A percentile compares a stretch with the other conserved stretches of the same genome.
Conservation (phyloP, 2,888 invertebrate genomes). For the Isoperla grammatica region DNA sequence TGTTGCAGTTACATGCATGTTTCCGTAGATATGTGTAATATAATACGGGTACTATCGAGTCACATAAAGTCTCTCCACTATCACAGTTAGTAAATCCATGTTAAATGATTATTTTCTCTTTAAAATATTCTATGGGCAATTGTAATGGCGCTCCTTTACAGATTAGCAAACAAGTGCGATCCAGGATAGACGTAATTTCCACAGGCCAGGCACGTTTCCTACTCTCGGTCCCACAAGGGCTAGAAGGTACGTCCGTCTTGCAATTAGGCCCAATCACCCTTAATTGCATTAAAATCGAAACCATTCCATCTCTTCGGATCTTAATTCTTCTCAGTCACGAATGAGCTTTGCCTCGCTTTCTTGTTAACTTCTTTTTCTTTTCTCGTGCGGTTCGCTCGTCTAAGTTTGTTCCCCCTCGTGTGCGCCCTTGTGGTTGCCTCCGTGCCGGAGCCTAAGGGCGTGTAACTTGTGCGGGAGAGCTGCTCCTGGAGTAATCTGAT, state of each 20-base stretch:
- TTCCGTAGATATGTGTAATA: no score
- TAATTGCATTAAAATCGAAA: conserved; percentile 16
- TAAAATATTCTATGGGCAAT: no score
- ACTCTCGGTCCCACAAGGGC: not conserved
- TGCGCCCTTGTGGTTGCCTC: not conserved
- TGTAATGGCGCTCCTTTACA: no score
- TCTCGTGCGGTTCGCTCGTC: not conserved
- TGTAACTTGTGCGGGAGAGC: not conserved
- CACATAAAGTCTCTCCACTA: no score
- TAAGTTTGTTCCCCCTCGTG: not conserved
- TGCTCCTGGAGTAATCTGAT: conserved; percentile 16
- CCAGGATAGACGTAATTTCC: no score
- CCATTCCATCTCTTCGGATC: conserved; percentile 14
- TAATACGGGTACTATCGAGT: no score
- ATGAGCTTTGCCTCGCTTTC: conserved; percentile 11
- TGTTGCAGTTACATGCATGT: no score
- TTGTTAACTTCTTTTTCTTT: conserved; percentile 7
- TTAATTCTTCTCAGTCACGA: conserved; percentile 12
- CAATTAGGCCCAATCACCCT: conserved; percentile 14
- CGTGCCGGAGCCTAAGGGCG: not conserved
- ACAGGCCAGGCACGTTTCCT: conserved; percentile 1
- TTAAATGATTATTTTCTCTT: no score
- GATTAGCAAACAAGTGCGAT: no score
- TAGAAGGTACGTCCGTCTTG: not conserved
- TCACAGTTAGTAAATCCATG: no score